Conservation (phyloP, 2,113 vertebrate genomes). For the Salvelinus sp. region DNA sequence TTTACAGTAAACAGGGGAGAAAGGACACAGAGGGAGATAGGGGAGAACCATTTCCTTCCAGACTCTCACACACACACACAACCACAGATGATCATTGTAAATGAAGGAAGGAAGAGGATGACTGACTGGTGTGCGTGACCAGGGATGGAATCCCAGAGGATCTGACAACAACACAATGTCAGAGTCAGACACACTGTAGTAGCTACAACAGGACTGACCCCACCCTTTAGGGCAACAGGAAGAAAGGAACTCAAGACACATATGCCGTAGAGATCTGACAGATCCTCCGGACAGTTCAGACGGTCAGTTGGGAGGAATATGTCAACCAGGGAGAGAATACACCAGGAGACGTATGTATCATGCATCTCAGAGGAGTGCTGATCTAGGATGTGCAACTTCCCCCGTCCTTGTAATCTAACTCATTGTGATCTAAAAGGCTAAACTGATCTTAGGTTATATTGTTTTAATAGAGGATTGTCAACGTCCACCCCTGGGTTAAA, state of each 20-base stretch:
- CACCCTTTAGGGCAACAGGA: background rate
- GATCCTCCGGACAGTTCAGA: background rate
- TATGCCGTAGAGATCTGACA: background rate
- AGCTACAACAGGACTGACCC: too few species aligned
- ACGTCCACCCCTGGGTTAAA: too few species aligned
- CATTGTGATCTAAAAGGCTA: too few species aligned
- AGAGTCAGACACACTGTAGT: background rate
- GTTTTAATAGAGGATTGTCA: too few species aligned
- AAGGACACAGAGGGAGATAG: background rate
- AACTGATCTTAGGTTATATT: too few species aligned
- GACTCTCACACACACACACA: background rate
- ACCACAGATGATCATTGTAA: background rate
- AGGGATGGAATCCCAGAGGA: background rate
- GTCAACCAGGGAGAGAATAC: too few species aligned
- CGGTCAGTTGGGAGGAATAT: background rate
- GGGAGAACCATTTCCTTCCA: background rate
- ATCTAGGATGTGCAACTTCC: too few species aligned
- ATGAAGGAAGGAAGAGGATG: background rate
- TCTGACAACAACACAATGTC: background rate
- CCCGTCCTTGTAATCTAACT: too few species aligned
- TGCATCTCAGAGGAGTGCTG: too few species aligned
- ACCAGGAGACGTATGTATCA: too few species aligned
- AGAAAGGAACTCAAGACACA: background rate
- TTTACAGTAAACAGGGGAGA: background rate
- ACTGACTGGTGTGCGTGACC: background rate